phyloP scores from a whole-genome alignment of 2,797 vertebrate genomes.

The Sphenodon punctatus region DNA sequence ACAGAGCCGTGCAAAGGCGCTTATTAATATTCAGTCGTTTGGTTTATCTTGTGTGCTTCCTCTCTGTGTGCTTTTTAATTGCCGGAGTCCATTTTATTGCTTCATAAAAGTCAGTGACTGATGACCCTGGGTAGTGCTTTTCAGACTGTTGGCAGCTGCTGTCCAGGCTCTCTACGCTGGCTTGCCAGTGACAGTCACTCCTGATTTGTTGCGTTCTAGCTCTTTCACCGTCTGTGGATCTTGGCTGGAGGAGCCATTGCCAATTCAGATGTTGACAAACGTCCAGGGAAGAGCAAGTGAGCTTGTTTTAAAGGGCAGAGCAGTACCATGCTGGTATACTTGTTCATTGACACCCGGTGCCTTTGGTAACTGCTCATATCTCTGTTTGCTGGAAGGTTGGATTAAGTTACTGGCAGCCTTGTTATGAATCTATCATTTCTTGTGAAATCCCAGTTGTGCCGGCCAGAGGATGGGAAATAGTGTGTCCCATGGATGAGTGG shows the following conservation, averaged over 20 bases:
- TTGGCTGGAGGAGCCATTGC: slow-evolving; percentile 49
- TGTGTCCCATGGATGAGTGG: neutral
- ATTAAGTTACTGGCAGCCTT: neutral
- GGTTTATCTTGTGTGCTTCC: slow-evolving; percentile 28
- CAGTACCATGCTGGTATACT: slow-evolving; percentile 53
- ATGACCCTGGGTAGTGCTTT: slow-evolving; percentile 55
- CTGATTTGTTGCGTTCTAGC: slow-evolving; percentile 49
- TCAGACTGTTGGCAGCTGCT: slow-evolving; percentile 61
- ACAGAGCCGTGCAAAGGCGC: slow-evolving; percentile 23
- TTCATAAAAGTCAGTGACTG: slow-evolving; percentile 65
- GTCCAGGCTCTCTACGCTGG: slow-evolving; percentile 55
- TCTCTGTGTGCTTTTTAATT: slow-evolving; percentile 54
- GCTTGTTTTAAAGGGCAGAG: slow-evolving; percentile 61
- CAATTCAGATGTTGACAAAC: slow-evolving; percentile 56
- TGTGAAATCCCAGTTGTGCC: neutral
- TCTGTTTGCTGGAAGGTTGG: slow-evolving; percentile 44
- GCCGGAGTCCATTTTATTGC: slow-evolving; percentile 55
- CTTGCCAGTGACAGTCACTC: slow-evolving; percentile 37
- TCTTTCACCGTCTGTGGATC: slow-evolving; percentile 14
- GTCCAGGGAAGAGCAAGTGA: slow-evolving; percentile 47
- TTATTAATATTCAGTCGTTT: slow-evolving; percentile 64
- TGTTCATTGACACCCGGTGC: slow-evolving; percentile 46
- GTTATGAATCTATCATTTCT: neutral
- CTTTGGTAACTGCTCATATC: slow-evolving; percentile 49
- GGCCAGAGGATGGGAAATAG: no score